Base-by-base conservation (phyloP, 2,888 invertebrate genomes). In the Drosophila picticornis region DNA sequence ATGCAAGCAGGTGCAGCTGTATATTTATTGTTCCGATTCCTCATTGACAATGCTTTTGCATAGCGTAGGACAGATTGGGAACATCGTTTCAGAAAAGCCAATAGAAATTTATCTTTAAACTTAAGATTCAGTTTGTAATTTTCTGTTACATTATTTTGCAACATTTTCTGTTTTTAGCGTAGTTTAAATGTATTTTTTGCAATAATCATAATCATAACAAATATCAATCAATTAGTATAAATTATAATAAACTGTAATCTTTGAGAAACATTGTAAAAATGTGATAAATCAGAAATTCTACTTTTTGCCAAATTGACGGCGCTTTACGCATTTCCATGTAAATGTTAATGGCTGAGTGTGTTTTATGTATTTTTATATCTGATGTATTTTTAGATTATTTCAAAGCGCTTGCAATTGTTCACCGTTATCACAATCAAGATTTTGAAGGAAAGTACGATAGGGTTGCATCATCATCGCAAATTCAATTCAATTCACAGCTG, bases 1-100 rank as follows among this genome's bases (percentile, higher is more conserved):
- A 57, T 43, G 27, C 27, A 40, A 61, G 80, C 80, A 80, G 76
- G 72, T 80, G 80, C 76, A 50, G 36, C 46, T 38, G 27, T 13
- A 1, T 36, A 10, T 31, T 53, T 13, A 27, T 46, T 55, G 34
- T 29, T 72, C 52, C 38, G 43, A 58, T 58, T 58, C 56, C 56
- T 19, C 27, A n/a, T 32, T n/a, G 3, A 31, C 16, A 43, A 25
- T 16, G 9, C 4, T 25, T 16, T 46, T 25, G 25, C 9, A 25
- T 25, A 46, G 25, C 16, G 16, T 16, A 16, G 16, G 22, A 46
- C 4, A 16, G 25, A 4, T 9, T 9, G 25, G 4, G 25, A 25
- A 40, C 10, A n/a, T 40, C n/a, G n/a, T 50, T 50, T n/a, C n/a
- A 27, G 19, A 10, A 19, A 22, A 31, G 25, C 25, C 4, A 46